Evolutionary conservation across 2,797 vertebrate species (phyloP).

Genomic region (Ispidina picta): DNA sequence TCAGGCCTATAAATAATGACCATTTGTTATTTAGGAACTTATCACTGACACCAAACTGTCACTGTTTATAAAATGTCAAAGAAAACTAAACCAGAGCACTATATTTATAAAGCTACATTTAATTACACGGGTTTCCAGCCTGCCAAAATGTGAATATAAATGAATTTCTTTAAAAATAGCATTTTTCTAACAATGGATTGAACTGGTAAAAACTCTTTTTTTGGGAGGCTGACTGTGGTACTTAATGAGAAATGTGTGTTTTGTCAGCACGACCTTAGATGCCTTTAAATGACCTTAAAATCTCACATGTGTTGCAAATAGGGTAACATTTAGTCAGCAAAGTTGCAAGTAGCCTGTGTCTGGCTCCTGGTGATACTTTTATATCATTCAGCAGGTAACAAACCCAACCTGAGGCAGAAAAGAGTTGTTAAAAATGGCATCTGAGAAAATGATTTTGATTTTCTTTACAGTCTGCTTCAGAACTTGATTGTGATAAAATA

Average conservation of each 20-base stretch:
- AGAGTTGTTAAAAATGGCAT: background rate
- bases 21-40: background rate
- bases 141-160: background rate
- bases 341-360: accelerated
- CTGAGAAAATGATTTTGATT: background rate
- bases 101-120: background rate
- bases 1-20: background rate
- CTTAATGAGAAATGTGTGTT: accelerated
- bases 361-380: background rate
- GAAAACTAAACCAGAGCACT: background rate
- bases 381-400: background rate
- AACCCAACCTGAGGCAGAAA: background rate
- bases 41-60: background rate
- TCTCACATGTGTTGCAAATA: background rate
- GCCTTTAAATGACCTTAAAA: background rate
- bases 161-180: background rate
- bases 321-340: background rate
- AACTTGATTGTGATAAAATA: background rate
- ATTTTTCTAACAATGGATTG: accelerated
- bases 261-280: background rate
- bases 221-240: background rate
- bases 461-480: background rate
- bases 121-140: background rate
- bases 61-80: background rate
- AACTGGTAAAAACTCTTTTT: background rate